Evolutionary conservation across 1,140 invertebrate species (phyloP).

Genomic region (Bombus cullumanus): DNA sequence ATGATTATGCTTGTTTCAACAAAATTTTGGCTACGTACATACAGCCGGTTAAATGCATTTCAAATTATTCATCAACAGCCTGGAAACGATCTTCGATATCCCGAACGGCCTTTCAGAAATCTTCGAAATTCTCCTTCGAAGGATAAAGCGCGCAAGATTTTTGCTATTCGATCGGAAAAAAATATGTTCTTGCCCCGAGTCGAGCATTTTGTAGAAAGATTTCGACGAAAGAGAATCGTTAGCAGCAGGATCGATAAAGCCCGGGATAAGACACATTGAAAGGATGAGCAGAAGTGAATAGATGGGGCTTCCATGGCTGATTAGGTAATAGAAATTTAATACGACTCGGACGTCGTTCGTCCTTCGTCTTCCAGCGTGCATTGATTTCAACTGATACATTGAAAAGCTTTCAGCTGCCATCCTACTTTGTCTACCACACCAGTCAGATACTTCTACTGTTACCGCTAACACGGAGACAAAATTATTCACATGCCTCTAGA

Average conservation of each 20-base stretch:
- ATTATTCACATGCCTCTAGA: no score
- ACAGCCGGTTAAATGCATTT: no score
- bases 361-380: background rate
- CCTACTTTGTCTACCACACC: background rate
- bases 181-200: background rate
- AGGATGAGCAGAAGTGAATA: background rate
- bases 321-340: constrained; percentile 5
- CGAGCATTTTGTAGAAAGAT: background rate
- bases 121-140: no score
- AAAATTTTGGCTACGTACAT: background rate
- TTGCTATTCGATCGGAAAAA: background rate
- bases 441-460: background rate
- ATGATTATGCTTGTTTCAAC: no score
- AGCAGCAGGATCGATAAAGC: background rate
- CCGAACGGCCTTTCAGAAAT: rapidly evolving
- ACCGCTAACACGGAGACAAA: no score
- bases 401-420: background rate
- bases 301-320: background rate
- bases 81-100: no score
- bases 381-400: background rate
- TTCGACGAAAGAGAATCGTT: background rate
- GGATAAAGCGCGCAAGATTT: background rate
- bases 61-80: no score
- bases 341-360: background rate
- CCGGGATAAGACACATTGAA: background rate